Percentiles rank a stretch among this genome's conserved stretches.
Evolutionary conservation across 2,113 vertebrate species (phyloP).

Genomic region (Furnarius figulus): DNA sequence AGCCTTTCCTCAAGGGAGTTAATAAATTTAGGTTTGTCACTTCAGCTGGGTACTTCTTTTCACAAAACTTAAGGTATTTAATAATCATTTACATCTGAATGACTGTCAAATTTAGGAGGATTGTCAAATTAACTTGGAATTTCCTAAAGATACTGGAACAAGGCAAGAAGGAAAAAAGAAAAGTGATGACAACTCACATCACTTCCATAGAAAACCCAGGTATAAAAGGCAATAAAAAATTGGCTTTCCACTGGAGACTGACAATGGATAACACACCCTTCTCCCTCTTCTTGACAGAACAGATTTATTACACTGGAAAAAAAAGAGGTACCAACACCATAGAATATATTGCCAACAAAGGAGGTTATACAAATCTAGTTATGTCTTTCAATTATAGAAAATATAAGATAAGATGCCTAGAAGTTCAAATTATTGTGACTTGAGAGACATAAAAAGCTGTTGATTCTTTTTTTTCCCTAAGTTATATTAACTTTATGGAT

Average conservation of each 20-base stretch:
- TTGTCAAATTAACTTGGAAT: constrained; percentile 12
- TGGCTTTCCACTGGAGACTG: not conserved
- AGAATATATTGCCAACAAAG: not conserved
- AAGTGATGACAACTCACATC: not conserved
- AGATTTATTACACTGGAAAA: not conserved
- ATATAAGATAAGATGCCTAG: not conserved
- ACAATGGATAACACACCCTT: not conserved
- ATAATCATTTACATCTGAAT: not conserved
- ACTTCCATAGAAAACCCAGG: not conserved
- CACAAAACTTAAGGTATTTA: not conserved
- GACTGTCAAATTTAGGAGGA: not conserved
- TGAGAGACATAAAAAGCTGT: not conserved
- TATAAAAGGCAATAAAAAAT: not conserved
- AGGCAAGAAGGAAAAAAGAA: not conserved
- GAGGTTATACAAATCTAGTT: not conserved
- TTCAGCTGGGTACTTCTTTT: not conserved
- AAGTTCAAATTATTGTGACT: not conserved
- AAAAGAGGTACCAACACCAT: not conserved
- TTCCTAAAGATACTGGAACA: not conserved
- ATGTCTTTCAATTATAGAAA: not conserved
- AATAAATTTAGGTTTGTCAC: constrained; percentile 1
- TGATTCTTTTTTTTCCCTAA: not conserved
- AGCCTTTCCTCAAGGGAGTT: not conserved
- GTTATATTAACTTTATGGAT: not conserved
- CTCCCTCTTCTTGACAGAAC: not conserved